Conservation (phyloP, 2,797 vertebrate genomes). For the Scolopax bukidnonensis region DNA sequence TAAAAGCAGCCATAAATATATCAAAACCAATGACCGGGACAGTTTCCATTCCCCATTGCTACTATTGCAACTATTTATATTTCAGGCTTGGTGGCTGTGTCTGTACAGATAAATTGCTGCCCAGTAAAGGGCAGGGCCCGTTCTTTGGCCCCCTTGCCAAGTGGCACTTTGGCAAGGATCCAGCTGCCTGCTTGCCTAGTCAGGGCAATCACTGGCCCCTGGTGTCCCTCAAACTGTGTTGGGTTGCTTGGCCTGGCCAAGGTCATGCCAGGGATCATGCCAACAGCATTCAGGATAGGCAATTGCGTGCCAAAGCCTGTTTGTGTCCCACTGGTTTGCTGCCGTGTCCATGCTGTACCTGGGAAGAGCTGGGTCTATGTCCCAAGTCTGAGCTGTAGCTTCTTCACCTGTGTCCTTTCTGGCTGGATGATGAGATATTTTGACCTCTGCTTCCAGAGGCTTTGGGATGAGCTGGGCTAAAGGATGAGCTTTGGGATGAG, state of each 20-base stretch:
- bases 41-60: constrained; percentile 63
- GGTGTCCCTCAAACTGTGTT: background rate
- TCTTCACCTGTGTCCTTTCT: background rate
- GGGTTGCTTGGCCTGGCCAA: background rate
- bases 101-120: background rate
- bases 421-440: background rate
- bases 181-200: background rate
- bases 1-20: constrained; percentile 49
- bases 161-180: background rate
- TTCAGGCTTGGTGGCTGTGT: background rate
- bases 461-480: background rate
- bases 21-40: constrained; percentile 27
- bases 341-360: rapidly evolving
- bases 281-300: rapidly evolving
- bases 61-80: constrained; percentile 29
- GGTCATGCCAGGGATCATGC: background rate
- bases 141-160: background rate
- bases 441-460: background rate
- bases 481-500: background rate
- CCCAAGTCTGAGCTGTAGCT: background rate
- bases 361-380: background rate
- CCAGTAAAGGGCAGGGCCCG: background rate
- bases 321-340: rapidly evolving
- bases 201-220: background rate
- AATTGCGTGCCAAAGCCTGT: background rate